Base-by-base conservation (phyloP, 2,797 vertebrate genomes). In the Furcifer pardalis region DNA sequence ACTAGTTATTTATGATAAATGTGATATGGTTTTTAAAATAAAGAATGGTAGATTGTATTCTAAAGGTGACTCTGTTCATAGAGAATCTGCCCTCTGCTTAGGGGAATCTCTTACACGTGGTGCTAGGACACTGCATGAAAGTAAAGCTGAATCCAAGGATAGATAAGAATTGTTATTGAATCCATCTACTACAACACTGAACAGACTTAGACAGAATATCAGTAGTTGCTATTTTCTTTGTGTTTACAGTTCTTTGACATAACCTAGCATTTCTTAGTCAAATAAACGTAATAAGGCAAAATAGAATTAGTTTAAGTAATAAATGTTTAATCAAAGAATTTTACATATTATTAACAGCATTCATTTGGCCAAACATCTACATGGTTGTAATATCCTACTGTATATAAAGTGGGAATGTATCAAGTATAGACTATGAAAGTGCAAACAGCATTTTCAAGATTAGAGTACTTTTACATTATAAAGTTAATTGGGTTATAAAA, bases 341-440 rank as follows among this genome's bases (percentile, higher is more conserved):
- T 96, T 96, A 96, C 96, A 96, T 95, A 96, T 96, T 96, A 96
- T 97, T 96, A 96, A 96, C 97, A 97, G 96, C 96, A 97, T 98
- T 98, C 96, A 97, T 98, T 98, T 98, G 98, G 97, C 97, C 97
- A 97, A 97, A 98, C 97, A 97, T 97, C 97, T 96, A 97, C 97
- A 98, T 95, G 95, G 95, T 96, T 97, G 94, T 96, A 95, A 95
- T 96, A 95, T 97, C 96, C 97, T 97, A 96, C 94, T 94, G 97
- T 98, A 99, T 97, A 97, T 97, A 99, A 99, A 99, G 96, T 97
- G 98, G 98, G 98, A 99, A 99, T 99, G 98, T 99, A 99, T 98
- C 98, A 99, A 99, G 98, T 99, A 98, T 98, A 98, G 97, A 98
- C 97, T 99, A 99, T 97, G 97, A 99, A 99, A 99, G 98, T 99